These are phyloP conservation scores for Thalassophryne amazonica DNA, from an alignment of 2,797 vertebrate genomes.

Conservation along the genomic window DNA sequence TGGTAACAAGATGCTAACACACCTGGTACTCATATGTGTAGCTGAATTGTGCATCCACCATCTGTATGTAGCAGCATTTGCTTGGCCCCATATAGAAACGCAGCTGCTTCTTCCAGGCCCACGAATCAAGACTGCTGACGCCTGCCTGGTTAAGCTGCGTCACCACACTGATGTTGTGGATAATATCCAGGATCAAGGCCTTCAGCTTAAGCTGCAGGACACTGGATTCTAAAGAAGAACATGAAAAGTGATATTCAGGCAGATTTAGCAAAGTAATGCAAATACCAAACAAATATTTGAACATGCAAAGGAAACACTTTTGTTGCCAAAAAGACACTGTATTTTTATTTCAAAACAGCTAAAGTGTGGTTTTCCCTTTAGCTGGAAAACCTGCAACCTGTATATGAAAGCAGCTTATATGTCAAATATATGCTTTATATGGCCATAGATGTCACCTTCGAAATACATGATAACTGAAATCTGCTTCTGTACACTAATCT, in stretches of 20 bases:
- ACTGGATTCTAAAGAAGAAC: constrained; percentile 77
- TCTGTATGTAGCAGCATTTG: constrained; percentile 83
- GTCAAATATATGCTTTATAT: no score
- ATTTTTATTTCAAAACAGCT: no score
- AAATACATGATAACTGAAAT: no score
- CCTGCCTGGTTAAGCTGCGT: constrained; percentile 85
- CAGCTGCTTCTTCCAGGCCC: constrained; percentile 94
- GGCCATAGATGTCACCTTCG: no score
- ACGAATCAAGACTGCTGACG: constrained; percentile 79
- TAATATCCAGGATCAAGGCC: constrained; percentile 92
- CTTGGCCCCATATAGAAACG: constrained; percentile 89
- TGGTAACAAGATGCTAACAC: neutral
- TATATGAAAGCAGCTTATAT: no score
- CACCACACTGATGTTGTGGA: constrained; percentile 94
- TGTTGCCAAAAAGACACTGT: no score
- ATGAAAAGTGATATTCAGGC: neutral
- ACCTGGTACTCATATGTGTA: constrained; percentile 99
- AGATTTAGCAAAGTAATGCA: neutral
- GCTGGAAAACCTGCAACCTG: no score
- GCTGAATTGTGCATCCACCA: constrained; percentile 93
- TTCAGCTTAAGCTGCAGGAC: constrained; percentile 92
- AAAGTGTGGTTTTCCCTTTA: no score
- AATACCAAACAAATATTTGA: neutral
- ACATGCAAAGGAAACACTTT: neutral
- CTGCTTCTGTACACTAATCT: no score